These are phyloP conservation scores for Iselma pallidipennis DNA, from an alignment of 2,888 invertebrate species.

Conservation along the genomic window DNA sequence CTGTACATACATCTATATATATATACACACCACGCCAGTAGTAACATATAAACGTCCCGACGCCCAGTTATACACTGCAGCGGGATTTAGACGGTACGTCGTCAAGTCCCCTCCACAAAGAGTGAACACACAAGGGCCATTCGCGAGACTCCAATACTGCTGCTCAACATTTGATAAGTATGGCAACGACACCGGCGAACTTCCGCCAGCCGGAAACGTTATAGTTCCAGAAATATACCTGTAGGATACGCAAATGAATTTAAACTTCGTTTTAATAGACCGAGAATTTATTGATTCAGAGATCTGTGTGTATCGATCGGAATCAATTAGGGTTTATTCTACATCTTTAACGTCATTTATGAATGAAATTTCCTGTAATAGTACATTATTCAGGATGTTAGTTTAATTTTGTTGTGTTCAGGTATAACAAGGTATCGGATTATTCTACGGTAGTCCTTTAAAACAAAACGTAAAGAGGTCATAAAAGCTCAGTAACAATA, in stretches of 20 bases:
- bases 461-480: neutral
- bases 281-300: no score
- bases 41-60: conserved; percentile 8
- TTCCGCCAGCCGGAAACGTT: neutral
- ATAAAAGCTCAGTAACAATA: neutral
- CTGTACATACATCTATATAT: neutral
- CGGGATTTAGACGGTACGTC: conserved; percentile 20
- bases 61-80: conserved; percentile 22
- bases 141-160: neutral
- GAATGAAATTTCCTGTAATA: no score
- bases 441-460: no score
- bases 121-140: neutral
- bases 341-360: no score
- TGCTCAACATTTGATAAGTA: neutral
- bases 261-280: no score
- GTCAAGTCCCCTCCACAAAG: conserved; percentile 15
- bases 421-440: no score
- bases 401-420: no score
- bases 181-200: neutral
- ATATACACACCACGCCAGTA: no score
- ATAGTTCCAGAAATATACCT: neutral
- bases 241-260: neutral
- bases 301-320: no score
- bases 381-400: no score
- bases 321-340: no score